Base-by-base conservation (phyloP, 1,140 invertebrate species). In the Sipha flava region DNA sequence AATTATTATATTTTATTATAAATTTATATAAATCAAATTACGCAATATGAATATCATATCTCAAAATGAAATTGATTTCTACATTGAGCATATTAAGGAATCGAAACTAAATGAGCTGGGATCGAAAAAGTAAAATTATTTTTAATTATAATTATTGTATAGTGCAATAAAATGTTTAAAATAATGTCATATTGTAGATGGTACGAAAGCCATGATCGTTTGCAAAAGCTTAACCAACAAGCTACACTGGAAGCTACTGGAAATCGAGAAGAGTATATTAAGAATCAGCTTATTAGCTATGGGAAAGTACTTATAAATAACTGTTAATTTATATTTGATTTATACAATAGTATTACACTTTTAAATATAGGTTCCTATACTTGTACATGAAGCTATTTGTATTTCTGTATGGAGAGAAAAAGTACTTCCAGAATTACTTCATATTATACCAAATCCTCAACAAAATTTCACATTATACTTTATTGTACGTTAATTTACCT, bases 191-290 rank as follows among this genome's bases (percentile, higher is more conserved):
- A 1, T 80, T 80, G 7, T 21, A 80, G 79, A 23, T 94, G 92
- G 92, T 86, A 93, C 52, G 92, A 93, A 82, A 90, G 89, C 85
- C 92, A 94, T 82, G 90, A 92, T 83, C 88, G 90, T 81, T 84
- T 94, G 4, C 90, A 93, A 82, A 91, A 93, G 84, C 83, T 94
- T n/a, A 91, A 92, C 81, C 91, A 94, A 84, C 91, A 94, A 87
- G 91, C 91, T 43, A 88, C 92, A 81, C 85, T 93, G 26, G 92
- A 94, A 86, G 90, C 91, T 26, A 87, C 86, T 16, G 86, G 86
- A 31, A 84, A 90, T 81, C 88, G 88, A 68, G 92, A 93, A 83
- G 92, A 94, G 86, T 86, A 88, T 37, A 89, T 92, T 0, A 93
- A 93, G 84, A 92, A 93, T 85, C 88, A 87, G 43, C 86, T 92